Evolutionary conservation across 2,797 vertebrate genomes (phyloP).

Genomic region (Acridotheres tristis): DNA sequence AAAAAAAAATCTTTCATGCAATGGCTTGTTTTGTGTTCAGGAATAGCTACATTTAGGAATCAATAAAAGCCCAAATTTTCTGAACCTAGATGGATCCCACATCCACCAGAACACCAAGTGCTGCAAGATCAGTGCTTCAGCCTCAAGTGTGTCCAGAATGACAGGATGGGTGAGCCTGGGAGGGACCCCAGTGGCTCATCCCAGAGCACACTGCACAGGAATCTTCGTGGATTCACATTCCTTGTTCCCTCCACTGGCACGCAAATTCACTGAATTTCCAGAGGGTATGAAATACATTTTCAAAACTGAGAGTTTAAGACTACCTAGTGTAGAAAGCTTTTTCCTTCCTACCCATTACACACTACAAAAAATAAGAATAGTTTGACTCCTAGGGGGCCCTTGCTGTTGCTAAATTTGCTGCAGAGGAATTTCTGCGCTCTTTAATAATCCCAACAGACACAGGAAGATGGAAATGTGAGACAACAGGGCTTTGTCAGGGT

Average conservation of each 20-base stretch:
- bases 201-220: not conserved
- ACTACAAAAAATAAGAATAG: not conserved
- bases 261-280: not conserved
- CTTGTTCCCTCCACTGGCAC: not conserved
- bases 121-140: not conserved
- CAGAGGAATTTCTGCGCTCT: not conserved
- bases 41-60: not conserved
- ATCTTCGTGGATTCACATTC: rapidly evolving
- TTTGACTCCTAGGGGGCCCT: not conserved
- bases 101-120: not conserved
- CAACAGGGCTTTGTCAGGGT: not conserved
- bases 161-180: not conserved
- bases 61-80: not conserved
- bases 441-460: not conserved
- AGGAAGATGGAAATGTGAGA: not conserved
- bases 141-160: not conserved
- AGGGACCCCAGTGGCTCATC: not conserved
- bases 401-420: not conserved
- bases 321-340: not conserved
- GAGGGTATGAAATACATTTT: not conserved
- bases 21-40: not conserved
- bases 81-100: not conserved
- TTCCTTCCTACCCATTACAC: not conserved
- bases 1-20: not conserved
- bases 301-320: not conserved